Evolutionary conservation across 2,888 invertebrate genomes (phyloP), one percentile per base, ranked within the genome.

Genomic region (Anoncus sp.): DNA sequence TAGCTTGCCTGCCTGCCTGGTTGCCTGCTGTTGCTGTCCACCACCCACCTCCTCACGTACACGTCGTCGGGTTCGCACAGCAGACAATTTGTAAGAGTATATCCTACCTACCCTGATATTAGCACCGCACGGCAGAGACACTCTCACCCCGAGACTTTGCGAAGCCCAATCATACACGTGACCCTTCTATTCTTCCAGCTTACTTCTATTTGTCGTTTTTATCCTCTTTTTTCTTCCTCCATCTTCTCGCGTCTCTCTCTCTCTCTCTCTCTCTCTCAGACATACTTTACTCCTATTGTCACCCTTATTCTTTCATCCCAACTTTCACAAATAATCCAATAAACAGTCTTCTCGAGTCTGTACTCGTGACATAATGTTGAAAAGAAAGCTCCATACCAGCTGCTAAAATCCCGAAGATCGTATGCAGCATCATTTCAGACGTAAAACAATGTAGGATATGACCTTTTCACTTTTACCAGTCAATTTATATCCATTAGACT

Each of bases 61-160:
- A 83, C 84, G 84, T 85, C 81, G 77, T 75, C 75, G 74, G 81
- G 55, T 65, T 75, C 75, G 67, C 76, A 83, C 85, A 81, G 82
- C 82, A 86, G 86, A 88, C 89, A 90, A 90, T 90, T 90, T 90
- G 90, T 89, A 90, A 90, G 88, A 87, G 89, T 88, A 87, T 89
- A 88, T 87, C 87, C 71, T 49, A 83, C 83, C 85, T 82, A 81
- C 81, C 82, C 84, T 82, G 84, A 87, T 87, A 87, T 87, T 87
- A 86, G 85, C 83, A 82, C 83, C 83, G 74, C 63, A 47, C 12
- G 47, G 57, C 18, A 45, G 45, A 66, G 63, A 31, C 59, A 14
- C 38, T 66, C 65, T 65, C 63, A 14, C 31, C 47, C 47, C 9
- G 14, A 53, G 67, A 63, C 51, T 55, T 14, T 57, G 49, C 60